Percentiles rank a stretch among this genome's conserved stretches.
Conservation (phyloP, 2,797 vertebrate species). For the Acrocephalus scirpaceus region DNA sequence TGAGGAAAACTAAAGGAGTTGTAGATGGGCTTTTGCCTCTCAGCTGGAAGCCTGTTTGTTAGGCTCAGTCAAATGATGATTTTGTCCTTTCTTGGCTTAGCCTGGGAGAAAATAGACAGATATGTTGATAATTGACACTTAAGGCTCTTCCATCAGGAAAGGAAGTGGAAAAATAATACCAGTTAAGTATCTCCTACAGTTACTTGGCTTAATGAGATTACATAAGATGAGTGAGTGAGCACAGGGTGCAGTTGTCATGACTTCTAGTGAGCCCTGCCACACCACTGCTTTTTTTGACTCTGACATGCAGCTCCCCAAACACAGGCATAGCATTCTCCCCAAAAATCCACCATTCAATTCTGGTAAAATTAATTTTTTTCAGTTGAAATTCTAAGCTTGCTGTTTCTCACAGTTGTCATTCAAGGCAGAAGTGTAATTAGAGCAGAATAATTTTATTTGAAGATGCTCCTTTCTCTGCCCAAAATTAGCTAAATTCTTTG, state of each 20-base stretch:
- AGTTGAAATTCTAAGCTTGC: background rate
- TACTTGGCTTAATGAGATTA: background rate
- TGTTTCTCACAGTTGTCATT: background rate
- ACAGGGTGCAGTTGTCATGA: background rate
- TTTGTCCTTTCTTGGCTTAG: background rate
- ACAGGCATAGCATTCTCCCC: background rate
- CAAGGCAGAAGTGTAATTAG: background rate
- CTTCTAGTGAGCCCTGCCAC: background rate
- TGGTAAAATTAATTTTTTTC: background rate
- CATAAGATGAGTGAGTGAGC: background rate
- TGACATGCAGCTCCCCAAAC: background rate
- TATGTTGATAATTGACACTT: background rate
- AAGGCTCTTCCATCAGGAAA: background rate
- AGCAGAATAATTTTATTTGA: slow-evolving; percentile 14
- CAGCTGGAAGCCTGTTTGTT: background rate
- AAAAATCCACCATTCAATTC: fast-evolving
- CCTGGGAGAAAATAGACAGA: background rate
- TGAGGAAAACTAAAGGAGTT: background rate
- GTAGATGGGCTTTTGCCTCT: background rate
- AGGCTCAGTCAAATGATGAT: background rate
- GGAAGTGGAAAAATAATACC: background rate
- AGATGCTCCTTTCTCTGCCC: background rate
- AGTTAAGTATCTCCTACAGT: background rate
- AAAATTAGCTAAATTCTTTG: background rate
- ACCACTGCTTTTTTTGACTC: background rate